Evolutionary conservation across 2,888 invertebrate species (phyloP), one percentile per base, ranked within the genome.

Genomic region (Chironomus tentans): DNA sequence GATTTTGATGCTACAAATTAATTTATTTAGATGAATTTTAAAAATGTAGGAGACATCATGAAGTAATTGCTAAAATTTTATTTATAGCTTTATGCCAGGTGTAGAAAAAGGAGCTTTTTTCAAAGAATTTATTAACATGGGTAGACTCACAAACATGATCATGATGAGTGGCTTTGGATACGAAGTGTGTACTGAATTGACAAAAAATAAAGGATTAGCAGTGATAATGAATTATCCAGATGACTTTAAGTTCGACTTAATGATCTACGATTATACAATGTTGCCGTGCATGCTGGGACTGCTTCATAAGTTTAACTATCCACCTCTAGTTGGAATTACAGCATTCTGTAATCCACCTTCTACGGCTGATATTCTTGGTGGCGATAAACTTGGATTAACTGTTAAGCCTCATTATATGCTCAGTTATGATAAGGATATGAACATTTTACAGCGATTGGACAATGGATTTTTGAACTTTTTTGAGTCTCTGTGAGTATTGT

Each of bases 181-280:
- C 24, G 7, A 12, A 24, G 12, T 24, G 0, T 76, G 70, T n/a
- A 4, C n/a, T 1, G 28, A 1, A 5, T 5, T 69, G 4, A 6
- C 15, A 2, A 22, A 15, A 18, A 78, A 81, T 0, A 78, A 80
- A 10, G 81, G 81, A 1, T 79, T 81, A 22, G 68, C 79, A 50
- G 74, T 68, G 15, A 76, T 81, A 1, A 70, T 80, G 68, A 78
- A 80, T 46, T 80, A 82, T 77, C 80, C 81, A 0, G 70, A 79
- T 48, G 78, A 80, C 77, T 81, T 80, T 71, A 80, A 80, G 70
- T 81, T 81, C 74, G 82, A 82, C 77, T 48, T 80, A 4, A 79
- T 82, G n/a, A 76, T 82, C 2, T 77, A 79, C 12, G 82, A 82
- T 70, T 76, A 80, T 22, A 80, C 79, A 0, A 28, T 77, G 1